Evolutionary conservation across 2,113 vertebrate genomes (phyloP).

Genomic region (Fukomys damarensis): DNA sequence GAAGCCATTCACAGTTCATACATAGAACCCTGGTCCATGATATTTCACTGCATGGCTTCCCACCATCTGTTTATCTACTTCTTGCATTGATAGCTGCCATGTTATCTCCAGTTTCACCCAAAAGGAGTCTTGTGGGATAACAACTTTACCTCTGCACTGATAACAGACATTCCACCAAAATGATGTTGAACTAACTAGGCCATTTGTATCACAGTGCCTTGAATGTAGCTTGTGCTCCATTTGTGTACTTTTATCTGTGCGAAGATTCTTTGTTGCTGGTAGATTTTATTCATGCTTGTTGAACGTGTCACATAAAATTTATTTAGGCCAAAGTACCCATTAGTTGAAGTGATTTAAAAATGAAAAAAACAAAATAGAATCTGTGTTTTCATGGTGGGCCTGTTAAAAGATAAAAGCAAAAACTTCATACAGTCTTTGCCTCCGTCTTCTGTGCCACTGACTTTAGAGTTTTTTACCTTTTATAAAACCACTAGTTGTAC

Average conservation of each 20-base stretch:
- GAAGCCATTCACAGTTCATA: not conserved
- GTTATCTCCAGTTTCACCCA: not conserved
- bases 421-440: not conserved
- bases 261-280: not conserved
- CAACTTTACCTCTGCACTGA: not conserved
- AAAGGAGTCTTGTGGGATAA: not conserved
- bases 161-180: not conserved
- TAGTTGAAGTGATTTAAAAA: not conserved
- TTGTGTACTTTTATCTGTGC: not conserved
- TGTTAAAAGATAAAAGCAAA: not conserved
- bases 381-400: not conserved
- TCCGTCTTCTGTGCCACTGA: not conserved
- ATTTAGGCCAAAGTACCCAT: not conserved
- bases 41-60: not conserved
- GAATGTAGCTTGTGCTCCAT: not conserved
- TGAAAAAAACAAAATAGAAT: not conserved
- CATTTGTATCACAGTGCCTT: not conserved
- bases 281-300: not conserved
- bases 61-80: not conserved
- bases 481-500: not conserved
- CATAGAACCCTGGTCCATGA: rapidly evolving
- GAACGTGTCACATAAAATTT: not conserved
- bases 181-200: not conserved
- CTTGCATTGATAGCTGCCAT: not conserved
- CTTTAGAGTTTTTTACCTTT: not conserved